Evolutionary conservation across 2,113 vertebrate species (phyloP), one percentile per base, ranked within the genome.

Genomic region (Meleagris gallopavo): DNA sequence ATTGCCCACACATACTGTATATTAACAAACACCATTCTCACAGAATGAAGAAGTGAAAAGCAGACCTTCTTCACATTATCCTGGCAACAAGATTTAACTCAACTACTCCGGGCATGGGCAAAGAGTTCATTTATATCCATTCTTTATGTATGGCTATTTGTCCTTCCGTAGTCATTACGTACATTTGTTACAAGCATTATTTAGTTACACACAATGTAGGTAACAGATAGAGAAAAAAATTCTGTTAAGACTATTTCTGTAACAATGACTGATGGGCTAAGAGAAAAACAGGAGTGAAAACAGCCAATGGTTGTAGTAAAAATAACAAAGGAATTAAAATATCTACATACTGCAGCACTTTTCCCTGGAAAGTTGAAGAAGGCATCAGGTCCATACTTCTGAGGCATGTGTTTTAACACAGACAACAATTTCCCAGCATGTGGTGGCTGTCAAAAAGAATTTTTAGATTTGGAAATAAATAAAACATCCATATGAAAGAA

Each of bases 331-430:
- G 50, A 86, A 10, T 46, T n/a, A 34, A 60, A 89, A 22, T 54
- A 87, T 80, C 41, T 81, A 98, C 99, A 98, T 97, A 99, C 99
- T 34, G 99, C 99, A 97, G 99, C 99, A 95, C 99, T 99, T 98
- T 99, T 99, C 60, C 99, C 99, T 48, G 99, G 99, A 38, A 99
- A 99, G 96, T 98, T 99, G 98, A 99, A 99, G 98, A 99, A 99
- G 85, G 99, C 98, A 97, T 99, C 99, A 10, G 99, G 99, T 90
- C 99, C 99, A 14, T 98, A 98, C 94, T 98, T 98, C 94, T 99
- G 99, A 92, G 99, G 99, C 98, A 99, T 99, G 95, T 98, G 98
- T 97, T 99, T 99, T 95, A 99, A 97, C 85, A 99, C 98, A 19
- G 99, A 99, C 94, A 99, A 32, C 75, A 99, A 97, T 96, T 99